Evolutionary conservation across 2,113 vertebrate genomes (phyloP).

Genomic region (Caretta caretta): DNA sequence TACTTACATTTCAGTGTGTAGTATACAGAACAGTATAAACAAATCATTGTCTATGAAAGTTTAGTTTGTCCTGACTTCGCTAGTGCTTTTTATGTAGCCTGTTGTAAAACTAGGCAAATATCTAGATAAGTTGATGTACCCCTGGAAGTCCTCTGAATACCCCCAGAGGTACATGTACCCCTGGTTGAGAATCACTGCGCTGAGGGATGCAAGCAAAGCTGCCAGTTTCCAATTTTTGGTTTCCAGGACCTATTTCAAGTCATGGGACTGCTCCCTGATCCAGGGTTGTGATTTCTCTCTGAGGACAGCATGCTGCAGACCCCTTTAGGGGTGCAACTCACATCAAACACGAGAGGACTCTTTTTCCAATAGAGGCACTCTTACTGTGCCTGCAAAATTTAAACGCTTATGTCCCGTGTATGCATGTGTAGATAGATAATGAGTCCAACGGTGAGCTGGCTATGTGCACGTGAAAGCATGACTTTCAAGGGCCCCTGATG

Average conservation of each 20-base stretch:
- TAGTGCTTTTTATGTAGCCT: too few species aligned
- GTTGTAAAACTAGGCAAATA: too few species aligned
- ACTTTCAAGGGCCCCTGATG: background rate
- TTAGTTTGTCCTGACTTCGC: too few species aligned
- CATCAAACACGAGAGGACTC: fast-evolving
- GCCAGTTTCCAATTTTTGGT: background rate
- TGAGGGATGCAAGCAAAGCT: fast-evolving
- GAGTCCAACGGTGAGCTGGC: background rate
- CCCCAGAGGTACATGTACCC: too few species aligned
- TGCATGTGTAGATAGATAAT: background rate
- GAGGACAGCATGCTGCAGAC: background rate
- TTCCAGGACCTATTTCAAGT: background rate
- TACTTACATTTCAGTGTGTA: too few species aligned
- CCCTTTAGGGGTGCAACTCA: background rate
- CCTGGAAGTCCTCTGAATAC: too few species aligned
- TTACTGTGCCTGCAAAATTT: background rate
- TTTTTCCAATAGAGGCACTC: background rate
- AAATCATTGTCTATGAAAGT: too few species aligned
- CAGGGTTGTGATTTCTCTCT: fast-evolving
- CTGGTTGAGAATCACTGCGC: background rate
- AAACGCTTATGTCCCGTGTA: background rate
- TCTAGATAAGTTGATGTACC: too few species aligned
- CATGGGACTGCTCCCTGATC: background rate
- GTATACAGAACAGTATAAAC: too few species aligned
- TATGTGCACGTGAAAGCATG: background rate